A percentile compares a stretch with the other conserved stretches of the same genome.
Conservation (phyloP, 2,797 vertebrate species). For the Hemitrygon akajei region DNA sequence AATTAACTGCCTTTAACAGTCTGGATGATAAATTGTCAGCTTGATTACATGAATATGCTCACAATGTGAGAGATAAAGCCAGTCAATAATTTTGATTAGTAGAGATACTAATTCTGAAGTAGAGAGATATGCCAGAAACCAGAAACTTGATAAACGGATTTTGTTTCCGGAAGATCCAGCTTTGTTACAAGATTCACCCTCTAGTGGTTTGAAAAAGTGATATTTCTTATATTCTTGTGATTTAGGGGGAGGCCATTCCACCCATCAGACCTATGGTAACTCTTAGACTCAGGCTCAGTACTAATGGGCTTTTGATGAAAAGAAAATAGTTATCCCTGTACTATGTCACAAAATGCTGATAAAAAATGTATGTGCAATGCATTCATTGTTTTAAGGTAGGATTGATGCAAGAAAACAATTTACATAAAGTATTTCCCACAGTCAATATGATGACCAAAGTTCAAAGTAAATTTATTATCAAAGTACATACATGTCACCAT, state of each 20-base stretch:
- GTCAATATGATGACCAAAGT: neutral
- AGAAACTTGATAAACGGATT: neutral
- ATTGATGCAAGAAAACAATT: neutral
- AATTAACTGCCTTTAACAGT: neutral
- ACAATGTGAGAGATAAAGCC: neutral
- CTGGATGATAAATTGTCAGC: neutral
- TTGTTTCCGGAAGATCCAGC: neutral
- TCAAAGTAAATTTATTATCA: too few relatives aligned
- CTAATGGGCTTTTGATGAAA: neutral
- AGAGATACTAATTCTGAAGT: neutral
- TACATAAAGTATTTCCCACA: neutral
- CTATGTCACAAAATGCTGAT: neutral
- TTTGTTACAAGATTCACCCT: neutral
- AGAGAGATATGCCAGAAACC: neutral
- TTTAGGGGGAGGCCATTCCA: too few relatives aligned
- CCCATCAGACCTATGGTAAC: too few relatives aligned
- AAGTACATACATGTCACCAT: too few relatives aligned
- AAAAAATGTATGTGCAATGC: neutral
- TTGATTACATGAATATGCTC: neutral
- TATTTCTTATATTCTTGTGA: too few relatives aligned
- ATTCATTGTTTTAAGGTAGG: neutral
- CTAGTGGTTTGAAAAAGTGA: neutral
- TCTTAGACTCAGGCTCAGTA: neutral
- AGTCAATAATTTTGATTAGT: conserved; percentile 6
- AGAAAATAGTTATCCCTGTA: neutral